Base-by-base conservation (phyloP, 2,888 invertebrate genomes). In the Chelonus formosanus region DNA sequence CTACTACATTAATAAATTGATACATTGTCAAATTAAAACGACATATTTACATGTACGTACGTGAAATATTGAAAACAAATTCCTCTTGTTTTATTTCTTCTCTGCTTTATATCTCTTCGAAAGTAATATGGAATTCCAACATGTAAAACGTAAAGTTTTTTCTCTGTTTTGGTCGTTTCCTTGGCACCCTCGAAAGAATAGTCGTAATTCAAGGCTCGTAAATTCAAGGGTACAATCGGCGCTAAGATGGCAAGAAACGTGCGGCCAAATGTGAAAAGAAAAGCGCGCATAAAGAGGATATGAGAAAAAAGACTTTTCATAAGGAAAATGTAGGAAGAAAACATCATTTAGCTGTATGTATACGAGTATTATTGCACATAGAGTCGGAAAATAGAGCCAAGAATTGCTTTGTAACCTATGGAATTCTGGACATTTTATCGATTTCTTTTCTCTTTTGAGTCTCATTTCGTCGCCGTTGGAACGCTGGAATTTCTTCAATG, bases 401-500 rank as follows among this genome's bases (percentile, higher is more conserved):
- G 48, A 55, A 70, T 68, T 70, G 67, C n/a, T 57, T 62, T 67
- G 68, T 67, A 62, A 53, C 48, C 4, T 65, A 65, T 61, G 68
- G 48, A 68, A 68, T 68, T 71, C 62, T 65, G 60, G 48, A n/a
- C 50, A 60, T 69, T 60, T 54, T 65, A 67, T 69, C 63, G 68
- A 68, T 70, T 72, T 72, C 67, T 70, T 59, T 61, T 50, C 45
- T 45, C 48, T 35, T 43, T 44, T 57, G 58, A 47, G 67, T 68
- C 63, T 69, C 65, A 63, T 67, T 69, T 70, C 69, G 53, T 45
- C 63, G 63, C 64, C 69, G 58, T 34, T 34, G 65, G 67, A 64
- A 65, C 65, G 63, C 57, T 67, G 69, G 52, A 64, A 72, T 70
- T 72, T 70, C 69, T 65, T 68, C 57, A 65, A 63, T 69, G 72